These are phyloP conservation scores for Sericinus montela DNA, from an alignment of 2,888 invertebrate genomes.

Conservation along the genomic window DNA sequence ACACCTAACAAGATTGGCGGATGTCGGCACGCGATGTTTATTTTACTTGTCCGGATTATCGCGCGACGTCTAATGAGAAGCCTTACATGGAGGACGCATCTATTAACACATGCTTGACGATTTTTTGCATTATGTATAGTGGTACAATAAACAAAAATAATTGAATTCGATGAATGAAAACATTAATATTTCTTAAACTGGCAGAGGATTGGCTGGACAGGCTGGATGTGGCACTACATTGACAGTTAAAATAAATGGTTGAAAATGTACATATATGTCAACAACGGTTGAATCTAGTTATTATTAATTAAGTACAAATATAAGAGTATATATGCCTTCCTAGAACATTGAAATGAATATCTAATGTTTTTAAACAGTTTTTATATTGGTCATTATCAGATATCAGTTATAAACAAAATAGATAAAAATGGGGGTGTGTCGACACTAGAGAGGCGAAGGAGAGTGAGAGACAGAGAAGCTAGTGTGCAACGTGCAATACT, in stretches of 20 bases:
- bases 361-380: too few species aligned
- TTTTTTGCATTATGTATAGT: background rate
- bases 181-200: too few species aligned
- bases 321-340: too few species aligned
- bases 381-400: background rate
- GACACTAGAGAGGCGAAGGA: background rate
- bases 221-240: too few species aligned
- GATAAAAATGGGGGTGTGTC: background rate
- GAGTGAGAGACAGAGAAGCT: background rate
- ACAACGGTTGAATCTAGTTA: too few species aligned
- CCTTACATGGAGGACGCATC: background rate
- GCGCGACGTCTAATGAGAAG: background rate
- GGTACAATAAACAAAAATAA: too few species aligned
- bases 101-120: background rate
- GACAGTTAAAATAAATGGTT: too few species aligned
- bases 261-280: too few species aligned
- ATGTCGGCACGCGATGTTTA: background rate
- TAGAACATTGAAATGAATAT: too few species aligned
- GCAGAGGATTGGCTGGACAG: too few species aligned
- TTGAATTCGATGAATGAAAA: too few species aligned
- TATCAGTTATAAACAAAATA: background rate
- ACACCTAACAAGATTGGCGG: background rate
- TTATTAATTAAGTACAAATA: too few species aligned
- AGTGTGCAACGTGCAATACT: conserved; percentile 38
- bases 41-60: background rate